These are phyloP conservation scores for Colaptes auratus DNA, from an alignment of 2,113 vertebrate species.

Conservation along the genomic window DNA sequence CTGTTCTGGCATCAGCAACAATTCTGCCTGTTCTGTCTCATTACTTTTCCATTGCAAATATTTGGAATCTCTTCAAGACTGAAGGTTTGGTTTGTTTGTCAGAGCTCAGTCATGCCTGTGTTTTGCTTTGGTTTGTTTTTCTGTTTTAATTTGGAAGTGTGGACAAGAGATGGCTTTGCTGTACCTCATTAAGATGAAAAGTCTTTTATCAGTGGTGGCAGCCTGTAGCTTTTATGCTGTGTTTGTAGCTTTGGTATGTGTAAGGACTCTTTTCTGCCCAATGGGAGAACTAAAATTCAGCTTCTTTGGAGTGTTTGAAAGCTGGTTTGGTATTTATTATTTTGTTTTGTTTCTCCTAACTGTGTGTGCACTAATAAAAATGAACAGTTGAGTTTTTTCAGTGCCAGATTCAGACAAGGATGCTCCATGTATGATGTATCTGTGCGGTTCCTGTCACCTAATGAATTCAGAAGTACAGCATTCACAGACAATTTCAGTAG, in stretches of 20 bases:
- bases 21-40: background rate
- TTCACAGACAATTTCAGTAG: background rate
- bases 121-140: background rate
- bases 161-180: background rate
- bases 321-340: background rate
- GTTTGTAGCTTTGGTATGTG: rapidly evolving
- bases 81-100: background rate
- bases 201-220: background rate
- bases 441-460: background rate
- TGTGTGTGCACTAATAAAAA: background rate
- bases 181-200: background rate
- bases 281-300: background rate
- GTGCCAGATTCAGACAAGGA: background rate
- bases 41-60: background rate
- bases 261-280: background rate
- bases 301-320: background rate
- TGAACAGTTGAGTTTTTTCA: background rate
- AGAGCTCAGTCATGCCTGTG: background rate
- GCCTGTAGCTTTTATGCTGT: background rate
- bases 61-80: background rate
- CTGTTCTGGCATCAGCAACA: background rate
- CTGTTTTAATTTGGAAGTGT: background rate
- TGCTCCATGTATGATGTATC: background rate
- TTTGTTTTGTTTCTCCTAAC: background rate
- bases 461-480: background rate